Evolutionary conservation across 1,140 invertebrate genomes (phyloP).

Genomic region (Yoshiicerus persimilis): DNA sequence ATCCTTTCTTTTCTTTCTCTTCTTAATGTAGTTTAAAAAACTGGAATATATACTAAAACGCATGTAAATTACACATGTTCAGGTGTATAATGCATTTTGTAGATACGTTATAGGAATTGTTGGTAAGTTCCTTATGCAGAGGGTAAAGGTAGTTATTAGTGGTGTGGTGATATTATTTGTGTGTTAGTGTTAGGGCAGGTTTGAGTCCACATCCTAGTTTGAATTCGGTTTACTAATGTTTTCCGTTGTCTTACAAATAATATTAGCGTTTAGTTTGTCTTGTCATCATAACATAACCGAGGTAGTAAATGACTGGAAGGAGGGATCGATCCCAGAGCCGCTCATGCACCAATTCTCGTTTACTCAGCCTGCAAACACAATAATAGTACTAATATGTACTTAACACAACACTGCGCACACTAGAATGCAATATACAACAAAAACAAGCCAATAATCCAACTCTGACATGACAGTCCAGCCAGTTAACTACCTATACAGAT

Average conservation of each 20-base stretch:
- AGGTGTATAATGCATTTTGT: neutral
- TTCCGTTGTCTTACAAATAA: neutral
- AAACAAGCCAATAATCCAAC: neutral
- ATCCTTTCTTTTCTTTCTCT: constrained; percentile 3
- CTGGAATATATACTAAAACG: neutral
- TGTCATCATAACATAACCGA: neutral
- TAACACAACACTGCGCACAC: neutral
- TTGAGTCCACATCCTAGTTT: too few species aligned
- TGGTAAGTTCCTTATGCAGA: neutral
- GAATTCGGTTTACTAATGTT: neutral
- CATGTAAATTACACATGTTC: neutral
- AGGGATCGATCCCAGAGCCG: neutral
- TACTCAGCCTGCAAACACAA: neutral
- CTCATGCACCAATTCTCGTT: neutral
- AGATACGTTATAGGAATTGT: neutral
- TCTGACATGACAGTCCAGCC: neutral
- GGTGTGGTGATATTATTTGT: neutral
- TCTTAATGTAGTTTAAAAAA: neutral
- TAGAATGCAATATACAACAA: neutral
- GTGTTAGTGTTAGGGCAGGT: neutral
- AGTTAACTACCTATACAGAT: neutral
- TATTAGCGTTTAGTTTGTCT: neutral
- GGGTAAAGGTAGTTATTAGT: neutral
- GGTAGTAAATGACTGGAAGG: neutral
- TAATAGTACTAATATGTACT: neutral